Conservation (phyloP, 2,113 vertebrate genomes). For the Myocastor coypus region DNA sequence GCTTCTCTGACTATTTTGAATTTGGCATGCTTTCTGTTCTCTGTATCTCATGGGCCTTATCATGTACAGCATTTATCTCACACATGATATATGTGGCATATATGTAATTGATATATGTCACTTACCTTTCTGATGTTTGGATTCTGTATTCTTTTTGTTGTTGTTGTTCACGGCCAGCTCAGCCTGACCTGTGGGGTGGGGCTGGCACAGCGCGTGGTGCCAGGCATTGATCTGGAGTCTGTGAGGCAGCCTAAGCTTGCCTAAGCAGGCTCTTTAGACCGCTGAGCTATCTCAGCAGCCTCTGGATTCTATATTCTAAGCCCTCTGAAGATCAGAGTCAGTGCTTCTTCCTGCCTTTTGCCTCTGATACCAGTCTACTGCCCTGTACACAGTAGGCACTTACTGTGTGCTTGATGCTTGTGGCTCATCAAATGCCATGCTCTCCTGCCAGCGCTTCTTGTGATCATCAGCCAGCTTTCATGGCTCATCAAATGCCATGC, state of each 20-base stretch:
- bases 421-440: background rate
- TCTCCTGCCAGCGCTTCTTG: background rate
- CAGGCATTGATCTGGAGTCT: too few species aligned
- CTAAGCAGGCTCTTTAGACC: too few species aligned
- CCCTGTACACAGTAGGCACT: background rate
- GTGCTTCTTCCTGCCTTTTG: background rate
- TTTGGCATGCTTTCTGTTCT: background rate
- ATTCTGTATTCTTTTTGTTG: background rate
- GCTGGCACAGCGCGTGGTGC: too few species aligned
- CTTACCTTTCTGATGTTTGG: constrained; percentile 9
- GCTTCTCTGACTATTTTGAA: constrained; percentile 37
- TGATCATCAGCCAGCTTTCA: background rate
- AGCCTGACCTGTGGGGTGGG: too few species aligned
- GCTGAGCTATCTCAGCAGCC: too few species aligned
- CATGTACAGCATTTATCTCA: background rate
- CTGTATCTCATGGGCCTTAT: background rate
- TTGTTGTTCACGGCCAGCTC: too few species aligned
- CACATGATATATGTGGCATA: background rate
- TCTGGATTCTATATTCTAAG: background rate
- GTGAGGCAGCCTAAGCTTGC: too few species aligned
- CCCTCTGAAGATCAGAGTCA: background rate
- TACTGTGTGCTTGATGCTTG: background rate
- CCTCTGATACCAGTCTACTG: background rate
- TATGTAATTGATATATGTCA: background rate
- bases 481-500: too few species aligned